These are phyloP conservation scores for Apodemus agrarius DNA, from an alignment of 2,797 vertebrate species.

Conservation along the genomic window DNA sequence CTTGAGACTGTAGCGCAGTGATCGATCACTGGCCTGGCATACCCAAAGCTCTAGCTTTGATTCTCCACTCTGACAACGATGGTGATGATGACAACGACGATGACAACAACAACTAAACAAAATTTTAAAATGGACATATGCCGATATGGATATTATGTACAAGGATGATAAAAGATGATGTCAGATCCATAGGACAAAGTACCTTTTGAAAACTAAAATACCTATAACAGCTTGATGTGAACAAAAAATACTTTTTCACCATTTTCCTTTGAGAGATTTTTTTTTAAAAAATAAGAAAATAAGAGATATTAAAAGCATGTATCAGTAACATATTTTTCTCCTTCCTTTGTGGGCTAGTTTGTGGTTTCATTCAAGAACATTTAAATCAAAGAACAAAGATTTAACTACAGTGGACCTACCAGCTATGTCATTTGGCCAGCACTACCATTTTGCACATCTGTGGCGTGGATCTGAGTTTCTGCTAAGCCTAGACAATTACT, in stretches of 20 bases:
- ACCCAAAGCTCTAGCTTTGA: background rate
- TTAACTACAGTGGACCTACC: background rate
- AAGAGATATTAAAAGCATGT: background rate
- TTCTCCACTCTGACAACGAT: background rate
- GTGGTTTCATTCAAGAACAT: background rate
- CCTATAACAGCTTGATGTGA: background rate
- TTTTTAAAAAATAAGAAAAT: background rate
- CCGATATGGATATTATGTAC: background rate
- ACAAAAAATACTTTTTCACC: background rate
- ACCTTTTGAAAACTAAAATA: conserved; percentile 7
- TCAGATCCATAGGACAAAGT: background rate
- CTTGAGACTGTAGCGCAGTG: background rate
- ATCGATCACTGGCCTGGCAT: background rate
- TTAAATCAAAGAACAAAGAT: conserved; percentile 18
- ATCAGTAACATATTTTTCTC: background rate
- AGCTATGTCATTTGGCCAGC: background rate
- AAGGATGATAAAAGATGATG: conserved; percentile 35
- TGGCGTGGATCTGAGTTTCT: conserved; percentile 14
- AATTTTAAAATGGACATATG: background rate
- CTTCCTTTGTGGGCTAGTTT: background rate
- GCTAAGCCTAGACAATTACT: background rate
- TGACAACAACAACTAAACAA: background rate
- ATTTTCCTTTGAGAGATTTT: conserved; percentile 17
- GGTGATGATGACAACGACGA: no score
- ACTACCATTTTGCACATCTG: background rate